A percentile compares a stretch with the other conserved stretches of the same genome.
Evolutionary conservation across 2,888 invertebrate species (phyloP).

Genomic region (Scaptodrosophila latifasciaeformis): DNA sequence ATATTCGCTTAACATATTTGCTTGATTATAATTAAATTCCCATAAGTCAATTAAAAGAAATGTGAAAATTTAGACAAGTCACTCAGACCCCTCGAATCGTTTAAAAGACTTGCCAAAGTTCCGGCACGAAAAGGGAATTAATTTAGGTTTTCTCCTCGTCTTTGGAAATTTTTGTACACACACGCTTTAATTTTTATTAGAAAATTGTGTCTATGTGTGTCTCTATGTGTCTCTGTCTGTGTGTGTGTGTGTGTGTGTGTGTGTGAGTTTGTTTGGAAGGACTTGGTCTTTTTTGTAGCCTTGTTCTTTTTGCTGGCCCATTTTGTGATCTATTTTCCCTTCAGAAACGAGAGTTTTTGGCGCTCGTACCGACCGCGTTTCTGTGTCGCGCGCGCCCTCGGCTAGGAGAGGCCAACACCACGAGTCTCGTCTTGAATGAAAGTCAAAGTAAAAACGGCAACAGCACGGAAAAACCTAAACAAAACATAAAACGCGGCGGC

Average conservation of each 20-base stretch:
- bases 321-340: slow-evolving; percentile 64
- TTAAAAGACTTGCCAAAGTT: too few species aligned
- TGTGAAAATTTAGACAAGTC: too few species aligned
- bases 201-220: slow-evolving; percentile 14
- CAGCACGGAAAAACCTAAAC: slow-evolving; percentile 63
- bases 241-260: slow-evolving; percentile 13
- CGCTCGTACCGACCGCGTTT: slow-evolving; percentile 48
- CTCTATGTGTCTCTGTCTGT: background rate
- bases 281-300: slow-evolving; percentile 35
- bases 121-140: too few species aligned
- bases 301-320: slow-evolving; percentile 58
- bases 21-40: too few species aligned
- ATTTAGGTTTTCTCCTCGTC: too few species aligned
- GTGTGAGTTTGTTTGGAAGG: slow-evolving; percentile 31
- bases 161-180: slow-evolving; percentile 10
- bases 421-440: slow-evolving; percentile 70
- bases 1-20: too few species aligned
- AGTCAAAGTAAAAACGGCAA: slow-evolving; percentile 72
- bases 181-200: slow-evolving; percentile 56
- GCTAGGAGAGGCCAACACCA: slow-evolving; percentile 25
- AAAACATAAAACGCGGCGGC: slow-evolving; percentile 56
- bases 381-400: slow-evolving; percentile 47
- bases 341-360: slow-evolving; percentile 51
- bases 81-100: too few species aligned
- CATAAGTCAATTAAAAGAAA: too few species aligned